Percentiles rank a stretch among this genome's conserved stretches.
These are phyloP conservation scores for Parazoanthus swiftii DNA, from an alignment of 92 coral and sea anemone genomes.

Conservation along the genomic window DNA sequence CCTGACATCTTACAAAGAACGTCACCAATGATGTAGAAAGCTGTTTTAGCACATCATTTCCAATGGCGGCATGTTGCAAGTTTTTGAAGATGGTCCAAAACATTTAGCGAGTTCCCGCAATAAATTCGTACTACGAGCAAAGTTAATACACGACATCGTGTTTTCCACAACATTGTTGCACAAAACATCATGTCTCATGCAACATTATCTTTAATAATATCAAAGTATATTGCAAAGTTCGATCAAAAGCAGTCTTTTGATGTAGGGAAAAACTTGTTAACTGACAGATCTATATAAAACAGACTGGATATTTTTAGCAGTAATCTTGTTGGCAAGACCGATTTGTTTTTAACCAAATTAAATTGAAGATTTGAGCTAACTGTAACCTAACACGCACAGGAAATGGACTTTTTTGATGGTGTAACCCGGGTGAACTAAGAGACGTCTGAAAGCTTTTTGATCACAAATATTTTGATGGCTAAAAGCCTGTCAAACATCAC, in stretches of 20 bases:
- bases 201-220: too few species aligned
- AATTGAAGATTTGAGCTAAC: background rate
- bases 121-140: too few species aligned
- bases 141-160: too few species aligned
- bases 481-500: conserved; percentile 28
- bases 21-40: too few species aligned
- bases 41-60: too few species aligned
- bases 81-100: too few species aligned
- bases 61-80: too few species aligned
- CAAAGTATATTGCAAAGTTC: too few species aligned
- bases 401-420: background rate
- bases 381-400: background rate
- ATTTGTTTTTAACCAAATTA: background rate
- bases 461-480: conserved; percentile 32
- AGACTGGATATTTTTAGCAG: background rate
- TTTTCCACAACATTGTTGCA: too few species aligned
- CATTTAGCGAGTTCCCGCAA: too few species aligned
- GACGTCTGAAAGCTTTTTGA: conserved; percentile 8
- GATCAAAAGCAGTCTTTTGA: background rate
- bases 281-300: background rate
- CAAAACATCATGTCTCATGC: too few species aligned
- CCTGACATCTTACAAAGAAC: too few species aligned
- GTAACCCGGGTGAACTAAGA: background rate
- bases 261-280: background rate
- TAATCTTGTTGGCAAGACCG: background rate